Evolutionary conservation across 2,888 invertebrate species (phyloP).

Genomic region (Harpalus rubripes): DNA sequence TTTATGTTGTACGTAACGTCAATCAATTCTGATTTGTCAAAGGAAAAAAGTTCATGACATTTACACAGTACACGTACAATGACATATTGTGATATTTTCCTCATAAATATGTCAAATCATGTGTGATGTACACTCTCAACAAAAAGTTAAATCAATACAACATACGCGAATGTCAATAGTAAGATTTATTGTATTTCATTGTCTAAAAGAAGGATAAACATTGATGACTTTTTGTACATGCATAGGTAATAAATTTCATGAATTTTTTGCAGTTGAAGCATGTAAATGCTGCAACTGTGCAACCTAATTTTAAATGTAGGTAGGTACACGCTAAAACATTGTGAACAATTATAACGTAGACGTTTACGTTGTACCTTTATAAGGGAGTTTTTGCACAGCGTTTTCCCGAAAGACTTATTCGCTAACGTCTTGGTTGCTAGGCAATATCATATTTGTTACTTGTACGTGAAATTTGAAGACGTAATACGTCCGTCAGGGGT

Average conservation of each 20-base stretch:
- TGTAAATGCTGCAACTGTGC: no score
- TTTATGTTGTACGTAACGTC: neutral
- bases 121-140: slow-evolving; percentile 6
- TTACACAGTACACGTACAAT: slow-evolving; percentile 19
- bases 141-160: slow-evolving; percentile 15
- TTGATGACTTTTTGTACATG: neutral
- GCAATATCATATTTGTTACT: no score
- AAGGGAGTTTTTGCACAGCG: no score
- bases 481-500: no score
- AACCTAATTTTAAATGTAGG: no score
- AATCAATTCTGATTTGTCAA: slow-evolving; percentile 40
- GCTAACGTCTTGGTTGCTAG: no score
- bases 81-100: slow-evolving; percentile 32
- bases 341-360: no score
- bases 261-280: neutral
- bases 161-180: neutral
- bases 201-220: neutral
- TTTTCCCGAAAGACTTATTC: no score
- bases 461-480: no score
- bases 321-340: no score
- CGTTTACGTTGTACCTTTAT: no score
- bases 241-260: slow-evolving; percentile 3
- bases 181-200: neutral
- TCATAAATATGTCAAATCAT: slow-evolving; percentile 40
- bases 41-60: slow-evolving; percentile 23